Conservation (phyloP, 2,113 vertebrate species). For the Poeciliopsis prolifica region DNA sequence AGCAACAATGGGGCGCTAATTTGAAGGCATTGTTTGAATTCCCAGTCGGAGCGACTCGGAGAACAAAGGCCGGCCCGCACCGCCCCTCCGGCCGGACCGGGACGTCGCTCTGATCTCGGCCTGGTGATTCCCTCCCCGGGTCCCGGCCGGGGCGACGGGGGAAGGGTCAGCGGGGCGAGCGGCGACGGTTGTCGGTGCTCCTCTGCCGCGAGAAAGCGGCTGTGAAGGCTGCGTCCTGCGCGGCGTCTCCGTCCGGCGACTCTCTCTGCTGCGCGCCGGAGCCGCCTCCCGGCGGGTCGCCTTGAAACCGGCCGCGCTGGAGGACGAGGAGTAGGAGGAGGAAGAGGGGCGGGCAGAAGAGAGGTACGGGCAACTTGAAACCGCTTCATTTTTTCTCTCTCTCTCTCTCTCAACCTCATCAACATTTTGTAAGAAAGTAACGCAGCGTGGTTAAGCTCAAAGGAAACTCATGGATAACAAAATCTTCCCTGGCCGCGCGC, state of each 20-base stretch:
- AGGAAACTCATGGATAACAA: constrained; percentile 33
- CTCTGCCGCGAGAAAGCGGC: too few species aligned
- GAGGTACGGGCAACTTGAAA: constrained; percentile 75
- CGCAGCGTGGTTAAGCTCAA: constrained; percentile 31
- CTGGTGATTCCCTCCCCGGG: constrained; percentile 55
- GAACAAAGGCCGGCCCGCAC: constrained; percentile 55
- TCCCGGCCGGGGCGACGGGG: constrained; percentile 41
- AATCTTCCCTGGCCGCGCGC: not conserved
- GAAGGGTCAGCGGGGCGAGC: not conserved
- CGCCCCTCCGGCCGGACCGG: constrained; percentile 17
- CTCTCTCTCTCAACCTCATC: constrained; percentile 33
- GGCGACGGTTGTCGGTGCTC: not conserved
- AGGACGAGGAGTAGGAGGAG: constrained; percentile 23
- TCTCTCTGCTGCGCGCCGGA: not conserved
- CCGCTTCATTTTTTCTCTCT: constrained; percentile 36
- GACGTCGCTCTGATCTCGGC: constrained; percentile 55
- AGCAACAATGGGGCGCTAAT: constrained; percentile 63
- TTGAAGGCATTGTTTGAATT: constrained; percentile 60
- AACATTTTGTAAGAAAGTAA: constrained; percentile 67
- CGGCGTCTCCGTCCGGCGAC: too few species aligned
- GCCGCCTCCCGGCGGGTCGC: constrained; percentile 42
- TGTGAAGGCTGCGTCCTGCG: too few species aligned
- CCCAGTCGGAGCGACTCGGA: constrained; percentile 48
- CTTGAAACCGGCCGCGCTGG: constrained; percentile 71
- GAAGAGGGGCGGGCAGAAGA: not conserved